Evolutionary conservation across 2,888 invertebrate species (phyloP).

Genomic region (Incurvaria masculella): DNA sequence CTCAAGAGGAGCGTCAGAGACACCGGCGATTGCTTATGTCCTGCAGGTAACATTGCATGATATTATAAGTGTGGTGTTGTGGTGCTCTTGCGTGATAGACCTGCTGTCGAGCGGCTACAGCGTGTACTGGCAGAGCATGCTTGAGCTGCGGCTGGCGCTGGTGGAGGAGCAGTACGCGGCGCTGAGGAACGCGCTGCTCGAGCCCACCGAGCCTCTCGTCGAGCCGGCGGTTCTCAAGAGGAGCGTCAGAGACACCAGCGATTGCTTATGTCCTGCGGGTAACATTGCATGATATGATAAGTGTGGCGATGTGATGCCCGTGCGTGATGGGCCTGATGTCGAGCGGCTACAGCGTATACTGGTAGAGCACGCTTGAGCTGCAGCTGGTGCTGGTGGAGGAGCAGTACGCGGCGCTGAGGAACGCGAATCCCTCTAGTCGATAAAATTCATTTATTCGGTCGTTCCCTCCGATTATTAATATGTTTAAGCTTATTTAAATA

Average conservation of each 20-base stretch:
- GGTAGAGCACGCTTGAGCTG: constrained; percentile 52
- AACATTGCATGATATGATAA: too few species aligned
- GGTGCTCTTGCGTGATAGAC: constrained; percentile 65
- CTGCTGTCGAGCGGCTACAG: constrained; percentile 59
- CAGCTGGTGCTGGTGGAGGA: constrained; percentile 53
- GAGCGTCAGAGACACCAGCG: constrained; percentile 56
- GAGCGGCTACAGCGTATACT: constrained; percentile 59
- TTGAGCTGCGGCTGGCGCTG: constrained; percentile 48
- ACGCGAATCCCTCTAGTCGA: too few species aligned
- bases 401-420: constrained; percentile 51
- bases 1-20: constrained; percentile 53
- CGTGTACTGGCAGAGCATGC: constrained; percentile 53
- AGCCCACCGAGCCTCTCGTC: constrained; percentile 51
- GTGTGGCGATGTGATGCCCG: constrained; percentile 60
- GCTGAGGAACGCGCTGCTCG: constrained; percentile 49
- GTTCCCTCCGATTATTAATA: too few species aligned
- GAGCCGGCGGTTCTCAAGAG: constrained; percentile 47
- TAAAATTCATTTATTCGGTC: too few species aligned
- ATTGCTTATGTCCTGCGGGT: constrained; percentile 75
- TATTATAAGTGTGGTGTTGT: constrained; percentile 55
- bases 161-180: constrained; percentile 57
- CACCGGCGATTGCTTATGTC: constrained; percentile 66
- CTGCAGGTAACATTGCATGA: constrained; percentile 66
- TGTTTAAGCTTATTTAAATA: too few species aligned
- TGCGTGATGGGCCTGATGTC: constrained; percentile 62